These are phyloP conservation scores for Vanacampus margaritifer DNA, from an alignment of 2,113 vertebrate genomes.

Conservation along the genomic window DNA sequence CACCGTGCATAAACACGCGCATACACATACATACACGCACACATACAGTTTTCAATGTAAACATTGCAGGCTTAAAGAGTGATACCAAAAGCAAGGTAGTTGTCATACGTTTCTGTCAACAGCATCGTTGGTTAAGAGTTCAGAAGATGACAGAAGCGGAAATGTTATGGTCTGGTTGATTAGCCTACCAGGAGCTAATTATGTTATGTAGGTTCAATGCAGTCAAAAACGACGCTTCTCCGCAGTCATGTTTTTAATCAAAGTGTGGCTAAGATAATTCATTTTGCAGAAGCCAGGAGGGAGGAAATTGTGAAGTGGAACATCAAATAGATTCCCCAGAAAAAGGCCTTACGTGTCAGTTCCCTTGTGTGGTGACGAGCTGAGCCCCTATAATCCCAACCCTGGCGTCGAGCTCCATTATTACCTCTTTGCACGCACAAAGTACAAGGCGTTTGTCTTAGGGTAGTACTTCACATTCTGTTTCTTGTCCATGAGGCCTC, in stretches of 20 bases:
- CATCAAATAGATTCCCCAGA: conserved; percentile 56
- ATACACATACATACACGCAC: conserved; percentile 27
- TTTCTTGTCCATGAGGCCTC: conserved; percentile 99
- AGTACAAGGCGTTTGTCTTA: conserved; percentile 99
- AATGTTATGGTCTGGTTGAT: conserved; percentile 39
- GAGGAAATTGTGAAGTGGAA: conserved; percentile 51
- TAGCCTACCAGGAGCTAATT: conserved; percentile 26
- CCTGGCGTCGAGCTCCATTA: conserved; percentile 36
- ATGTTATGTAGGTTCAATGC: conserved; percentile 25
- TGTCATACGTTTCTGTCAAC: conserved; percentile 24
- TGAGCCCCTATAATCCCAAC: neutral
- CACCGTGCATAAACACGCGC: conserved; percentile 33
- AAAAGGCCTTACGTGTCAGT: conserved; percentile 67
- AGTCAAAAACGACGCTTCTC: conserved; percentile 1
- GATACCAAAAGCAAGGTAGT: conserved; percentile 70
- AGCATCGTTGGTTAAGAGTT: conserved; percentile 17
- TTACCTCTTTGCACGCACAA: conserved; percentile 98
- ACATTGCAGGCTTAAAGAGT: conserved; percentile 74
- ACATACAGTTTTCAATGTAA: conserved; percentile 64
- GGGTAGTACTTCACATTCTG: conserved; percentile 99
- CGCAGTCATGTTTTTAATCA: conserved; percentile 11
- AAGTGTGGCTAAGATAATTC: conserved; percentile 62
- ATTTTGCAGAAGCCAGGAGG: conserved; percentile 57
- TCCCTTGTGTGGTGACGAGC: conserved; percentile 51
- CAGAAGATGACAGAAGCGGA: conserved; percentile 30